Percentiles rank a stretch among this genome's conserved stretches.
Conservation (phyloP, 2,888 invertebrate genomes). For the Cecidostiba fungosa region DNA sequence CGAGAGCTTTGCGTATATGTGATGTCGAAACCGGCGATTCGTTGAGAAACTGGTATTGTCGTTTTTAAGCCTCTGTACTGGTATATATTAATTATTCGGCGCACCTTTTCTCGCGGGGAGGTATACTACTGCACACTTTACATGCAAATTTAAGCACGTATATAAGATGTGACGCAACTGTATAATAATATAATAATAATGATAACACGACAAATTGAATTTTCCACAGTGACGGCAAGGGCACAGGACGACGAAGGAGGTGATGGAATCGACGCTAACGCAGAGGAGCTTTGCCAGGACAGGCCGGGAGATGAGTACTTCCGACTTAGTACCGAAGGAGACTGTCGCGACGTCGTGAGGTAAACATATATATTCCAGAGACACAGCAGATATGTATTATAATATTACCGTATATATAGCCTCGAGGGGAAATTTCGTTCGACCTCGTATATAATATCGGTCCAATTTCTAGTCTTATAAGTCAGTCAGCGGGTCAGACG, state of each 20-base stretch:
- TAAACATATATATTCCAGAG: constrained; percentile 76
- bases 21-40: neutral
- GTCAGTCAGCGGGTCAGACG: constrained; percentile 47
- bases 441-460: neutral
- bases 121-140: neutral
- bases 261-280: constrained; percentile 83
- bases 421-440: neutral
- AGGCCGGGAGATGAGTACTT: constrained; percentile 96
- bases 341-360: constrained; percentile 97
- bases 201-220: neutral
- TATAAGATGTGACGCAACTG: too few species aligned
- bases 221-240: constrained; percentile 78
- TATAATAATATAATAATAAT: too few species aligned
- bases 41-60: constrained; percentile 35
- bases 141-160: neutral
- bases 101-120: neutral
- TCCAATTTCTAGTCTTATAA: constrained; percentile 20
- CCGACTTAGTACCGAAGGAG: constrained; percentile 90
- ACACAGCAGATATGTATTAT: too few species aligned
- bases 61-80: neutral
- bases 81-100: neutral
- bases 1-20: neutral
- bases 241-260: constrained; percentile 87
- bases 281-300: constrained; percentile 93
- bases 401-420: too few species aligned